Percentiles rank a stretch among this genome's conserved stretches.
These are phyloP conservation scores for Rhopalosiphum nymphaeae DNA, from an alignment of 2,888 invertebrate genomes.

Conservation along the genomic window DNA sequence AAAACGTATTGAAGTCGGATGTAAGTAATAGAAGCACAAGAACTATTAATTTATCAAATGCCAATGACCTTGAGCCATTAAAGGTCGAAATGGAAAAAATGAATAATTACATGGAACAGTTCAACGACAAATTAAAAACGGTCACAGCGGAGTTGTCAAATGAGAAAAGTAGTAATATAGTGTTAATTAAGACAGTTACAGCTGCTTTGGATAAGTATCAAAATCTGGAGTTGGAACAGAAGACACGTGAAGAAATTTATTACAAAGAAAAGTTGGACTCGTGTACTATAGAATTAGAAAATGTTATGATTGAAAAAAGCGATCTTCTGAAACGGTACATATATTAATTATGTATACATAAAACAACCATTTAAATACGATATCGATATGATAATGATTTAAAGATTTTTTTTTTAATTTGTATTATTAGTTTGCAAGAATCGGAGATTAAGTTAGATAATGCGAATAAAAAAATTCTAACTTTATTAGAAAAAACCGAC, in stretches of 20 bases:
- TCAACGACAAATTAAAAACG: background rate
- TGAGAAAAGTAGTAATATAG: background rate
- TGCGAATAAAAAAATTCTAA: background rate
- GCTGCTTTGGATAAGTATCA: background rate
- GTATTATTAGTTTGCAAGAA: background rate
- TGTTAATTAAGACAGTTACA: background rate
- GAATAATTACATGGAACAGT: background rate
- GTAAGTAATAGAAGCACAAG: background rate
- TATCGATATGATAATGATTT: background rate
- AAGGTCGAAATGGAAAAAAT: background rate
- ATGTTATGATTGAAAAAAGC: background rate
- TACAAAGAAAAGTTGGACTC: background rate
- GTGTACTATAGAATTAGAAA: background rate
- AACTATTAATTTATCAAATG: background rate
- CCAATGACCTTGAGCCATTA: background rate
- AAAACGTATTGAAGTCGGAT: background rate
- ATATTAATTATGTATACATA: background rate
- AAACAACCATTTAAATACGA: background rate
- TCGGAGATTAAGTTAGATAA: background rate
- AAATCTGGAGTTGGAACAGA: background rate
- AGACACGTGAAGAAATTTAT: background rate
- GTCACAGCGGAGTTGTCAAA: background rate
- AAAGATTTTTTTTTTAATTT: background rate
- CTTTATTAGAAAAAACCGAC: background rate
- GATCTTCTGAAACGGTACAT: background rate